Percentiles rank a stretch among this genome's conserved stretches.
Evolutionary conservation across 2,797 vertebrate species (phyloP).

Genomic region (Myripristis jacobus): DNA sequence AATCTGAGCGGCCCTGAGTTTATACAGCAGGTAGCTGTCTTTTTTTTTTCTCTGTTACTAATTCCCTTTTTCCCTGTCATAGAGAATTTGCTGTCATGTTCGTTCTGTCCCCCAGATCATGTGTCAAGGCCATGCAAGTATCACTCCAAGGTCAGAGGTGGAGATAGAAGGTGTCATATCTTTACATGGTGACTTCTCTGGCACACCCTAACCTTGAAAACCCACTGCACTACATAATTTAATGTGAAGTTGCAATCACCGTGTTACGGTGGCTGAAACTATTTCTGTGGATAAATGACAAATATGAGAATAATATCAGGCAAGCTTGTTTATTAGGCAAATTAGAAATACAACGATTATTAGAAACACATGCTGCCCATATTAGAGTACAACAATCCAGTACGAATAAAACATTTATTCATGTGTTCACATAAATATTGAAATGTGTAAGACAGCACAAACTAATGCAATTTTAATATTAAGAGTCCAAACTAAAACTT

Average conservation of each 20-base stretch:
- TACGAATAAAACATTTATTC: constrained; percentile 24
- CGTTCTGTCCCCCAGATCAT: not conserved
- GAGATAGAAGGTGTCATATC: constrained; percentile 58
- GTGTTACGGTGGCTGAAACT: not conserved
- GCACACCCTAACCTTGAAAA: constrained; percentile 52
- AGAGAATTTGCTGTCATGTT: not conserved
- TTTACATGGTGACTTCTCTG: constrained; percentile 28
- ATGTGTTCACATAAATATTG: constrained; percentile 29
- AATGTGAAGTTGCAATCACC: constrained; percentile 6
- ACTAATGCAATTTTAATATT: too few relatives aligned
- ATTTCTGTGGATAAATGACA: constrained; percentile 20
- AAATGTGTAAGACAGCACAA: constrained; percentile 58
- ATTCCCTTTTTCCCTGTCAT: not conserved
- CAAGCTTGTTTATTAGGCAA: constrained; percentile 41
- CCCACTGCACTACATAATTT: constrained; percentile 15
- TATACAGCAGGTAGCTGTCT: constrained; percentile 14
- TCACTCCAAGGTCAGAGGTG: constrained; percentile 46
- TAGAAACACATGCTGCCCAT: constrained; percentile 20
- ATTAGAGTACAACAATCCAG: constrained; percentile 31
- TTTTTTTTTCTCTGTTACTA: not conserved
- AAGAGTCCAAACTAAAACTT: constrained; percentile 34
- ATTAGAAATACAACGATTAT: too few relatives aligned
- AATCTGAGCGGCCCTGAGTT: constrained; percentile 37
- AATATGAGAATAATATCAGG: constrained; percentile 14
- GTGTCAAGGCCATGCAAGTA: constrained; percentile 50